Evolutionary conservation across 2,113 vertebrate species (phyloP).

Genomic region (Muntiacus reevesi): DNA sequence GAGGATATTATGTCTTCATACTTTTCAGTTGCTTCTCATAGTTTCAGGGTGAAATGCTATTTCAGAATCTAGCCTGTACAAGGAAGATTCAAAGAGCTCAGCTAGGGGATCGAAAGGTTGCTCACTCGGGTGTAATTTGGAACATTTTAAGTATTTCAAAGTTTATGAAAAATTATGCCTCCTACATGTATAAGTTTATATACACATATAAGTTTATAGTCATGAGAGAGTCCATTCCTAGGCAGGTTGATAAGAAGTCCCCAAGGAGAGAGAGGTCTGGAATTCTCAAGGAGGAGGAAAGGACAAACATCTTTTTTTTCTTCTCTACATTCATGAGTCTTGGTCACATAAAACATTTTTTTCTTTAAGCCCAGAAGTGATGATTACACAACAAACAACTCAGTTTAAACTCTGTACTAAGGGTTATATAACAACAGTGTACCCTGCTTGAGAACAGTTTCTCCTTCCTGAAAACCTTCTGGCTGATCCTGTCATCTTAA

Average conservation of each 20-base stretch:
- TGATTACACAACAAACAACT: not conserved
- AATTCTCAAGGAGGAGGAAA: not conserved
- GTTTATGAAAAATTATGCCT: not conserved
- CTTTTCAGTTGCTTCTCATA: conserved; percentile 11
- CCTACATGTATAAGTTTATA: not conserved
- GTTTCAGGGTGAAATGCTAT: not conserved
- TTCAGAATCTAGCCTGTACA: not conserved
- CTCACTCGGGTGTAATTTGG: not conserved
- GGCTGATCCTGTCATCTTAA: not conserved
- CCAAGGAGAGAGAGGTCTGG: not conserved
- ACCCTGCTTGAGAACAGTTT: not conserved
- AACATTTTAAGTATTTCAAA: not conserved
- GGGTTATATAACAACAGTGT: not conserved
- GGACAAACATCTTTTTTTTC: not conserved
- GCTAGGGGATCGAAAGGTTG: not conserved
- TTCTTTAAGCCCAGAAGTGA: not conserved
- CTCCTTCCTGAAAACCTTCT: not conserved
- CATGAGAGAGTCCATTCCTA: not conserved
- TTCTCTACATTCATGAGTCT: not conserved
- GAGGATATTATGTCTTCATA: conserved; percentile 35
- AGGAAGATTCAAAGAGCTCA: not conserved
- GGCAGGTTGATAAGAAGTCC: not conserved
- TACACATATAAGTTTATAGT: not conserved
- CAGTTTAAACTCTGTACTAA: not conserved
- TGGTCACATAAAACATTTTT: not conserved